phyloP scores from a whole-genome alignment of 1,140 invertebrate species.

The Bombus soroeensis region DNA sequence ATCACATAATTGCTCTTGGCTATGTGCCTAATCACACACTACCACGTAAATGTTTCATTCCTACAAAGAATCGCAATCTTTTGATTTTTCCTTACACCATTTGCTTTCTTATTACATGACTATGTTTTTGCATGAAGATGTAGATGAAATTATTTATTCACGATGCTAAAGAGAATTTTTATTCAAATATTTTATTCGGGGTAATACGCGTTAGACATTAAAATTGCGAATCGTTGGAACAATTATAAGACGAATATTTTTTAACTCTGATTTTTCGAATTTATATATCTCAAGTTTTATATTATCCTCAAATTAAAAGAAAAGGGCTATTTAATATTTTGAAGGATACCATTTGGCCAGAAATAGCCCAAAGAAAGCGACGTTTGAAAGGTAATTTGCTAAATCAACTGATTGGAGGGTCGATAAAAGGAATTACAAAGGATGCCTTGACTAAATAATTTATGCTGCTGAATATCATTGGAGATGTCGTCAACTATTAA shows the following conservation, averaged over 20 bases:
- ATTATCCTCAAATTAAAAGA: too few relatives aligned
- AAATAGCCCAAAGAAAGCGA: neutral
- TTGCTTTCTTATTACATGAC: too few relatives aligned
- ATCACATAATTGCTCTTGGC: neutral
- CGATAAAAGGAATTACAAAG: neutral
- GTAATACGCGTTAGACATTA: neutral
- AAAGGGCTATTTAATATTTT: too few relatives aligned
- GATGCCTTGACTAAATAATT: neutral
- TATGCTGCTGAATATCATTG: neutral
- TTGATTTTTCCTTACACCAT: neutral
- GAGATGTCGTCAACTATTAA: neutral
- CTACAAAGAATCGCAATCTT: neutral
- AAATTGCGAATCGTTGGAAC: neutral
- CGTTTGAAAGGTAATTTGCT: neutral
- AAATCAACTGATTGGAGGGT: neutral
- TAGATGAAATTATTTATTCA: neutral
- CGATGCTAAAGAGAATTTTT: neutral
- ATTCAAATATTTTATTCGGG: neutral
- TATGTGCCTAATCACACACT: too few relatives aligned
- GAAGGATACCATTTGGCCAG: too few relatives aligned
- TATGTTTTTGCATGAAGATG: neutral
- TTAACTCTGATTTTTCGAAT: too few relatives aligned
- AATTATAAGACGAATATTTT: neutral
- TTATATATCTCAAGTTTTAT: too few relatives aligned
- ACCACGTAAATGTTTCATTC: neutral